phyloP scores from a whole-genome alignment of 2,113 vertebrate species.

The Amblyopsis rosae region DNA sequence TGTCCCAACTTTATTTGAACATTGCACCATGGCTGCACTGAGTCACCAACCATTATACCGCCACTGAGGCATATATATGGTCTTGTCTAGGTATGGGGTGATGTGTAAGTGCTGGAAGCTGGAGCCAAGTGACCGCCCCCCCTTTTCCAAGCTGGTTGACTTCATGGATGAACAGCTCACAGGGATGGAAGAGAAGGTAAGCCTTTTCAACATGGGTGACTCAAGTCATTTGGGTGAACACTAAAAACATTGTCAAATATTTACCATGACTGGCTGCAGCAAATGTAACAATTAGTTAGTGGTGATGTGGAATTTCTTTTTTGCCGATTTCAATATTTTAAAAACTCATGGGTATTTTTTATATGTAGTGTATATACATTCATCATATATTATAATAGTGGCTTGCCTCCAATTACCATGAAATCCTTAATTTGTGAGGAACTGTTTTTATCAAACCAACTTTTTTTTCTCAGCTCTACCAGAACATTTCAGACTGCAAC shows the following conservation, averaged over 20 bases:
- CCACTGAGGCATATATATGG: not conserved
- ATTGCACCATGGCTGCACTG: too few relatives aligned
- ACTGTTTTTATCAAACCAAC: not conserved
- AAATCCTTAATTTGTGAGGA: not conserved
- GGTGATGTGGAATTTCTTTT: too few relatives aligned
- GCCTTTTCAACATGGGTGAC: not conserved
- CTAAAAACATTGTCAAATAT: not conserved
- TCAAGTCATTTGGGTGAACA: not conserved
- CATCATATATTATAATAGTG: not conserved
- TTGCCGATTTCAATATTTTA: too few relatives aligned
- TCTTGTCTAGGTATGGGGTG: constrained; percentile 79
- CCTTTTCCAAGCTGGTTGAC: constrained; percentile 84
- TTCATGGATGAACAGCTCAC: constrained; percentile 83
- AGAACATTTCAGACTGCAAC: constrained; percentile 47
- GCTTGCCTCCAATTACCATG: not conserved
- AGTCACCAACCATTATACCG: not conserved
- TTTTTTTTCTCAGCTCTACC: constrained; percentile 64
- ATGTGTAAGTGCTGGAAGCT: constrained; percentile 91
- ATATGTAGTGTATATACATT: too few relatives aligned
- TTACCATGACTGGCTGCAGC: too few relatives aligned
- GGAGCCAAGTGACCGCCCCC: constrained; percentile 81
- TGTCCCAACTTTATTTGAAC: too few relatives aligned
- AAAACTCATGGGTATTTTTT: too few relatives aligned
- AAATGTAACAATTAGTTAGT: too few relatives aligned
- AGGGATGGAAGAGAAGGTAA: constrained; percentile 84